Evolutionary conservation across 2,888 invertebrate species (phyloP).

Genomic region (Amphipoea lucens): DNA sequence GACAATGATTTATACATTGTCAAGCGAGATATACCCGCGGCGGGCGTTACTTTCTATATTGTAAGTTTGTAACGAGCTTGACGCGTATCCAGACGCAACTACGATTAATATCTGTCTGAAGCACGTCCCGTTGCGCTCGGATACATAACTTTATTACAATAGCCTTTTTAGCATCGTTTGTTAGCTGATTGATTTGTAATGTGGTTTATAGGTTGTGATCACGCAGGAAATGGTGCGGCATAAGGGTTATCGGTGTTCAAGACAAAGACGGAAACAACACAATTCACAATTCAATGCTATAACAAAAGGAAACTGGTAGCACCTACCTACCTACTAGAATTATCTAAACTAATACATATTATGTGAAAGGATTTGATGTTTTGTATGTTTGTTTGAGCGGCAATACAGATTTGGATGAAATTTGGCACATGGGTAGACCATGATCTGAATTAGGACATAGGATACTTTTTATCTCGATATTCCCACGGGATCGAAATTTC

Average conservation of each 20-base stretch:
- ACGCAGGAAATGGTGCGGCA: slow-evolving; percentile 12
- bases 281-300: neutral
- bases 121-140: slow-evolving; percentile 60
- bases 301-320: neutral
- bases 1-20: slow-evolving; percentile 80
- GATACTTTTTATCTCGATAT: neutral
- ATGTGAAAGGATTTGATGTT: neutral
- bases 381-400: neutral
- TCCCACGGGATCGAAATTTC: neutral
- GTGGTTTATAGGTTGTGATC: slow-evolving; percentile 15
- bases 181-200: slow-evolving; percentile 63
- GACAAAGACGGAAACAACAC: neutral
- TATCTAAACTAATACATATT: neutral
- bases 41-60: slow-evolving; percentile 73
- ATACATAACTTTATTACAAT: slow-evolving; percentile 66
- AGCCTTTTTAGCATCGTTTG: slow-evolving; percentile 64
- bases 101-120: slow-evolving; percentile 74
- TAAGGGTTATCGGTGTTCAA: neutral
- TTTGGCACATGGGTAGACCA: neutral
- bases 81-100: slow-evolving; percentile 68
- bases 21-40: slow-evolving; percentile 62
- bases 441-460: neutral
- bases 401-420: no score
- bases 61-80: slow-evolving; percentile 67
- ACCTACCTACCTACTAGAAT: neutral